A percentile compares a stretch with the other conserved stretches of the same genome.
phyloP scores from a whole-genome alignment of 1,140 invertebrate species.

The Drosophila kanapiae region DNA sequence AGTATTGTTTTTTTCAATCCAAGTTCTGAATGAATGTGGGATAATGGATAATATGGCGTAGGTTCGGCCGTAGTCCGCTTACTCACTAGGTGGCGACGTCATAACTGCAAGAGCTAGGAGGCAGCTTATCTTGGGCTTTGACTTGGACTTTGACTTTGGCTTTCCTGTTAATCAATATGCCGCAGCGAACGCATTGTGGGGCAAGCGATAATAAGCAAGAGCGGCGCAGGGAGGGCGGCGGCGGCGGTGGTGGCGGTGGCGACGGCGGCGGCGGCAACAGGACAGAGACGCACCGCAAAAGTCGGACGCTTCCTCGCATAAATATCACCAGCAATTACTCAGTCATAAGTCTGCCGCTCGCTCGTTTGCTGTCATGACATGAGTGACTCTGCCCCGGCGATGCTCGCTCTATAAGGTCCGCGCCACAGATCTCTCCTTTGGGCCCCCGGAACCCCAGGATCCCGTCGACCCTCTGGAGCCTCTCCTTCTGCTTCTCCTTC shows the following conservation, averaged over 20 bases:
- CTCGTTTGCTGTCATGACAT: slow-evolving; percentile 83
- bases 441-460: slow-evolving; percentile 28
- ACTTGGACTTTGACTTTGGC: too few relatives aligned
- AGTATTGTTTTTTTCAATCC: too few relatives aligned
- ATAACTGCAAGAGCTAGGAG: too few relatives aligned
- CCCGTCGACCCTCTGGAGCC: background rate
- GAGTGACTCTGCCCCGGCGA: slow-evolving; percentile 75
- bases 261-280: background rate
- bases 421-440: slow-evolving; percentile 66
- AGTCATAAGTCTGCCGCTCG: slow-evolving; percentile 85
- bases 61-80: too few relatives aligned
- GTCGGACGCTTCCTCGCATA: slow-evolving; percentile 84
- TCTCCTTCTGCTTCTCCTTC: background rate
- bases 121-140: too few relatives aligned
- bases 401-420: slow-evolving; percentile 74
- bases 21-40: too few relatives aligned
- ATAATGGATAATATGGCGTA: too few relatives aligned
- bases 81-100: too few relatives aligned
- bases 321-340: slow-evolving; percentile 85
- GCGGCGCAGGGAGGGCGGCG: background rate
- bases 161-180: slow-evolving; percentile 53
- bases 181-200: slow-evolving; percentile 49
- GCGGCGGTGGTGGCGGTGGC: background rate
- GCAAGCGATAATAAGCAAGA: slow-evolving; percentile 70
- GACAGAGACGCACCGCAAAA: slow-evolving; percentile 38